Conservation (phyloP, 2,797 vertebrate genomes). For the Crocidura indochinensis region DNA sequence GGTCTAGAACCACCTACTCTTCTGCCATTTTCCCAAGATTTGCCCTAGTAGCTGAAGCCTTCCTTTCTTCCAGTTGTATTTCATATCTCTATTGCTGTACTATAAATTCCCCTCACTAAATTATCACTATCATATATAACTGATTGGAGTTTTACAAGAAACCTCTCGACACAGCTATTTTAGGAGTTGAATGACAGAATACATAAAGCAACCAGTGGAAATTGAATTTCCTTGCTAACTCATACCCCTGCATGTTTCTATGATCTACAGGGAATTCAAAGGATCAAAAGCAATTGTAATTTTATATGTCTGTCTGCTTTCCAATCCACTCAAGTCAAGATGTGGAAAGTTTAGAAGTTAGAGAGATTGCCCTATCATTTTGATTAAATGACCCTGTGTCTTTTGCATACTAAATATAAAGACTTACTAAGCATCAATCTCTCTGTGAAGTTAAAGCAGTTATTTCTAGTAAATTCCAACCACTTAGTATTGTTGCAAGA, state of each 20-base stretch:
- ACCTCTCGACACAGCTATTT: not conserved
- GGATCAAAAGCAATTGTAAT: not conserved
- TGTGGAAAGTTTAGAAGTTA: not conserved
- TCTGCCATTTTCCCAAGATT: not conserved
- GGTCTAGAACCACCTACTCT: not conserved
- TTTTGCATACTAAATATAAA: not conserved
- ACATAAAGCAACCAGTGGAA: not conserved
- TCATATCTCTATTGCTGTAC: not conserved
- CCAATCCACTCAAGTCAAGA: not conserved
- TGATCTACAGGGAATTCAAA: not conserved
- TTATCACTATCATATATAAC: not conserved
- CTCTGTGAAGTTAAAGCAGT: not conserved
- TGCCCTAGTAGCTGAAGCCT: not conserved
- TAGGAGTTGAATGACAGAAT: not conserved
- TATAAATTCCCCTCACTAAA: not conserved
- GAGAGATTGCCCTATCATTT: not conserved
- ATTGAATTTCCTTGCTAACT: not conserved
- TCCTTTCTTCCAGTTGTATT: not conserved
- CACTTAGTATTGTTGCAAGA: not conserved
- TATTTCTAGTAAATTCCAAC: constrained; percentile 11
- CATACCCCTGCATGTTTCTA: not conserved
- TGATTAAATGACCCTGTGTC: not conserved
- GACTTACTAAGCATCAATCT: not conserved
- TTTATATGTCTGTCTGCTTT: not conserved
- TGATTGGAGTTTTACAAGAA: not conserved